Evolutionary conservation across 2,888 invertebrate species (phyloP), one percentile per base, ranked within the genome.

Genomic region (Dasysyrphus tricinctus): DNA sequence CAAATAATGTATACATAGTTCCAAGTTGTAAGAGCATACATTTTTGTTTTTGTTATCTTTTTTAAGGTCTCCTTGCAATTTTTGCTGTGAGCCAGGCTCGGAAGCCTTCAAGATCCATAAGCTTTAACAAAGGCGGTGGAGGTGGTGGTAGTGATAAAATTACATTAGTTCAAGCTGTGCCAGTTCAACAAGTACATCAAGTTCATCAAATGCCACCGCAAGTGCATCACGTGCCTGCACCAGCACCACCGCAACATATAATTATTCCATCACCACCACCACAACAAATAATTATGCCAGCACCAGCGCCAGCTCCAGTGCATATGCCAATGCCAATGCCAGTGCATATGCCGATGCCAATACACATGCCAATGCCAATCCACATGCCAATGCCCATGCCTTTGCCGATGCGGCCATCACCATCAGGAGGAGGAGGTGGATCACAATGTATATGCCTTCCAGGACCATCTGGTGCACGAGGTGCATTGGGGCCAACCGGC

Each of bases 371-470:
- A n/a, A 47, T 65, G 16, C 49, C 49, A 34, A 3, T n/a, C n/a
- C n/a, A n/a, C n/a, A n/a, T 32, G n/a, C 65, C 47, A 32, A 5
- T 34, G 5, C 47, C 32, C 5, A 51, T 37, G 34, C 37, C 24
- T 24, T 2, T 32, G n/a, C 65, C 47, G 12, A 5, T 34, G 5
- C 37, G 24, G 34, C 39, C 37, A 24, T n/a, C 69, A 54, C 2
- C 24, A 6, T 24, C 24, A 24, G 24, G 24, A 24, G 24, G 24
- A 24, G 24, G 24, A 24, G 24, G 24, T 24, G 42, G 42, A 49
- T 49, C 72, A 16, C 65, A 80, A 11, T 85, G 85, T 6, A 1
- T 85, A 2, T 85, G 85, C 12, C 47, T 69, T 1, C 85, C 80
- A 3, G 85, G 69, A 29, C 32, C 39, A 24, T 56, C 80, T 5